phyloP scores from a whole-genome alignment of 1,140 invertebrate species.

The Glossosoma conforme region DNA sequence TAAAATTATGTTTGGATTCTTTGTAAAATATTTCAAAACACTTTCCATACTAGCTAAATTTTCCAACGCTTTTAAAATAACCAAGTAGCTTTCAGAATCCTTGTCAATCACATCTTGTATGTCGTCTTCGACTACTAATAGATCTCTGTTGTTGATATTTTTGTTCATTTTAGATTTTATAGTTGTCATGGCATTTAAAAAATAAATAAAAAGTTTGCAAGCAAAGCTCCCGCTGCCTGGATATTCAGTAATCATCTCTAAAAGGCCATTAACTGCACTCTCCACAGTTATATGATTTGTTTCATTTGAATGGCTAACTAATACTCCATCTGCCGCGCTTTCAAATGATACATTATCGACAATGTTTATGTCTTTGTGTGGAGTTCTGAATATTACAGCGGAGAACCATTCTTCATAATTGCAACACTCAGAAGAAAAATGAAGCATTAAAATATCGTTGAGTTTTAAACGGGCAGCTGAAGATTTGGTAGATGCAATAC shows the following conservation, averaged over 20 bases:
- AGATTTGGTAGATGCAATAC: constrained; percentile 35
- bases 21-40: constrained; percentile 38
- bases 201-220: constrained; percentile 21
- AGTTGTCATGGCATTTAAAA: constrained; percentile 15
- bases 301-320: constrained; percentile 10
- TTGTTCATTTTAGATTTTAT: constrained; percentile 3
- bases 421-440: constrained; percentile 25
- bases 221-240: constrained; percentile 11
- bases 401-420: constrained; percentile 19
- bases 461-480: constrained; percentile 36
- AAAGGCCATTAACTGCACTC: constrained; percentile 18
- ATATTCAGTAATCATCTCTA: constrained; percentile 20
- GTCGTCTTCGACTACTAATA: not conserved
- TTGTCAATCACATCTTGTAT: constrained; percentile 19
- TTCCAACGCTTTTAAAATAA: constrained; percentile 33
- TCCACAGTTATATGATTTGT: constrained; percentile 10
- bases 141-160: not conserved
- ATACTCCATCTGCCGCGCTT: constrained; percentile 12
- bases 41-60: constrained; percentile 24
- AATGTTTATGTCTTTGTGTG: constrained; percentile 15
- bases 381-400: constrained; percentile 16
- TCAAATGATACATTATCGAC: constrained; percentile 17
- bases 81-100: constrained; percentile 35
- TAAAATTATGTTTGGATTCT: constrained; percentile 37
- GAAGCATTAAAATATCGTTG: constrained; percentile 40